Conservation (phyloP, 2,797 vertebrate genomes). For the Galagoides demidoff region DNA sequence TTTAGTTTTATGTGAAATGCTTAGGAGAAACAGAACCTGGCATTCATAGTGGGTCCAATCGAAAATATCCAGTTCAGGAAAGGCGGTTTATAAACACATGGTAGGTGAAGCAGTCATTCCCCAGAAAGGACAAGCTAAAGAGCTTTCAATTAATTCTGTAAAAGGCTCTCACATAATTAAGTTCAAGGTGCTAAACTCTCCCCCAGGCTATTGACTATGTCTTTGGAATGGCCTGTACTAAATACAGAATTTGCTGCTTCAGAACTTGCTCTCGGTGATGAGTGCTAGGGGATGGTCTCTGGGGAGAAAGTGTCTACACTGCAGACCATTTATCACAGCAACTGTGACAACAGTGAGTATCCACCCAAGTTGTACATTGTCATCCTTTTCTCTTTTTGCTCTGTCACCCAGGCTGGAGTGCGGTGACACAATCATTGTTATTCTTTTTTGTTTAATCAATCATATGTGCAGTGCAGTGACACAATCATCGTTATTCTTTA, state of each 20-base stretch:
- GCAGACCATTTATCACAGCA: neutral
- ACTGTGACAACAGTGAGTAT: neutral
- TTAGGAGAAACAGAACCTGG: neutral
- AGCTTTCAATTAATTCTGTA: neutral
- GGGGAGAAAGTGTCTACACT: neutral
- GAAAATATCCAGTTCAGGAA: neutral
- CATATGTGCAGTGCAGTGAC: neutral
- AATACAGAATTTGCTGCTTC: neutral
- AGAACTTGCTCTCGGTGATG: neutral
- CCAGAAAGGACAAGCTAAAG: neutral
- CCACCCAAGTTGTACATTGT: neutral
- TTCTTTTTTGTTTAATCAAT: neutral
- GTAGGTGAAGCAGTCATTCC: neutral
- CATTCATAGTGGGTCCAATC: neutral
- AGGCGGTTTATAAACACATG: neutral
- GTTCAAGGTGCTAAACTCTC: neutral
- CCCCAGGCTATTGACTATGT: neutral
- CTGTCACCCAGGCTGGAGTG: neutral
- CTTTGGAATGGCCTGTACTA: neutral
- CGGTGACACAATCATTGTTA: neutral
- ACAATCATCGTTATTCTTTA: too few relatives aligned
- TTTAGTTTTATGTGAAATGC: slow-evolving; percentile 3
- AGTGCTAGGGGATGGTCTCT: neutral
- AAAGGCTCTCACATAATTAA: slow-evolving; percentile 16
- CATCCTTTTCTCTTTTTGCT: neutral